Evolutionary conservation across 1,140 invertebrate genomes (phyloP).

Genomic region (Plectrocnemia conspersa): DNA sequence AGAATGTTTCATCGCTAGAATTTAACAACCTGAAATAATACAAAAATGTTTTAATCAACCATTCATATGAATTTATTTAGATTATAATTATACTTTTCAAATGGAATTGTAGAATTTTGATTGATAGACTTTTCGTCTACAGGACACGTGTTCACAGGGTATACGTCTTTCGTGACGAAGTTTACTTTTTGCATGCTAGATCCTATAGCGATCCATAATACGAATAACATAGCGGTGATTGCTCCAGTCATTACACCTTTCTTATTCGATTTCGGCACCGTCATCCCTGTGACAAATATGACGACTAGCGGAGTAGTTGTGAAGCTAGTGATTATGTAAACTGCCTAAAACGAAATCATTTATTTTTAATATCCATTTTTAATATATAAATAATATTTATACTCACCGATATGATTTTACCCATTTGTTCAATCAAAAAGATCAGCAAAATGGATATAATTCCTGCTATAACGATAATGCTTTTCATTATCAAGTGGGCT

Average conservation of each 20-base stretch:
- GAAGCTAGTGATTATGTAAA: background rate
- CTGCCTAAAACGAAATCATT: background rate
- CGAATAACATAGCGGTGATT: background rate
- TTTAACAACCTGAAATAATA: background rate
- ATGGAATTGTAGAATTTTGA: too few species aligned
- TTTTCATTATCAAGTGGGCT: conserved; percentile 60
- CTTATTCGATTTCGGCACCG: background rate
- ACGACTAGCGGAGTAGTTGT: background rate
- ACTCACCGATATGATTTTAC: conserved; percentile 20
- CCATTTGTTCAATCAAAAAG: conserved; percentile 60
- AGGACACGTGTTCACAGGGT: background rate
- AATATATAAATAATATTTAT: background rate
- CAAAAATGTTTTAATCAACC: too few species aligned
- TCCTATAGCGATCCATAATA: background rate
- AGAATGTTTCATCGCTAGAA: conserved; percentile 25
- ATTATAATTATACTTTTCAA: too few species aligned
- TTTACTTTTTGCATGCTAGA: background rate
- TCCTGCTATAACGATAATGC: conserved; percentile 54
- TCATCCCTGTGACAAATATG: background rate
- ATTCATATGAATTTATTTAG: too few species aligned
- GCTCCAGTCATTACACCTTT: background rate
- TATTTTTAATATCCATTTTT: background rate
- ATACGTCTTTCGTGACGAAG: background rate
- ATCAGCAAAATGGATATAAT: conserved; percentile 57
- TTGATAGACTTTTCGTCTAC: too few species aligned